These are phyloP conservation scores for Serilophus lunatus DNA, from an alignment of 2,113 vertebrate genomes.

Conservation along the genomic window DNA sequence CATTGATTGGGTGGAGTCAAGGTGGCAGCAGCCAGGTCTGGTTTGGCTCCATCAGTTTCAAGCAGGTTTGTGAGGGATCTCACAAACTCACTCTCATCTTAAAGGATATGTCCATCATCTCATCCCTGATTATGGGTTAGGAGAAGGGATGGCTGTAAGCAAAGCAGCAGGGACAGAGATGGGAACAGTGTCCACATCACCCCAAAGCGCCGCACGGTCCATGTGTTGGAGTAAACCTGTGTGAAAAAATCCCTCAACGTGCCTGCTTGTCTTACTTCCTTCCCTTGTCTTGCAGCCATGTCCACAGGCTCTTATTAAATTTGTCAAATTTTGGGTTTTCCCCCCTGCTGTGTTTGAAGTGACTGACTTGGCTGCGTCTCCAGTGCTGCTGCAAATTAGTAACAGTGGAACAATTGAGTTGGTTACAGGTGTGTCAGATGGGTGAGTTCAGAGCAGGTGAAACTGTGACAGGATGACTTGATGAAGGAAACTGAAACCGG, in stretches of 20 bases:
- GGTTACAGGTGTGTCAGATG: neutral
- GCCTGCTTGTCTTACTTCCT: neutral
- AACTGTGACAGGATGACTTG: neutral
- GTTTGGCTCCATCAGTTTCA: neutral
- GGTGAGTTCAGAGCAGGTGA: neutral
- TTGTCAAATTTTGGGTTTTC: neutral
- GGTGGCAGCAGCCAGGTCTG: neutral
- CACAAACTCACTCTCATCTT: too few species aligned
- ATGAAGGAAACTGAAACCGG: neutral
- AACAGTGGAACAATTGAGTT: neutral
- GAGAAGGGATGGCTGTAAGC: neutral
- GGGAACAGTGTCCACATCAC: fast-evolving
- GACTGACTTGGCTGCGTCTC: neutral
- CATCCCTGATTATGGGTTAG: neutral
- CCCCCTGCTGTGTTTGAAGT: neutral
- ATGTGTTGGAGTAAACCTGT: neutral
- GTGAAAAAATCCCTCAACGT: fast-evolving
- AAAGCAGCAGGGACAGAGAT: neutral
- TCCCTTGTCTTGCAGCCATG: neutral
- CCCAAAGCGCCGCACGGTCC: neutral
- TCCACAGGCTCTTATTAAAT: neutral
- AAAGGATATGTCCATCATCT: neutral
- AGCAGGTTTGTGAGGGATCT: neutral
- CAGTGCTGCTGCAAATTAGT: neutral
- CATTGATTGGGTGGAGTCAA: fast-evolving